phyloP scores from a whole-genome alignment of 2,888 invertebrate species.

The Pyrocoelia pectoralis region DNA sequence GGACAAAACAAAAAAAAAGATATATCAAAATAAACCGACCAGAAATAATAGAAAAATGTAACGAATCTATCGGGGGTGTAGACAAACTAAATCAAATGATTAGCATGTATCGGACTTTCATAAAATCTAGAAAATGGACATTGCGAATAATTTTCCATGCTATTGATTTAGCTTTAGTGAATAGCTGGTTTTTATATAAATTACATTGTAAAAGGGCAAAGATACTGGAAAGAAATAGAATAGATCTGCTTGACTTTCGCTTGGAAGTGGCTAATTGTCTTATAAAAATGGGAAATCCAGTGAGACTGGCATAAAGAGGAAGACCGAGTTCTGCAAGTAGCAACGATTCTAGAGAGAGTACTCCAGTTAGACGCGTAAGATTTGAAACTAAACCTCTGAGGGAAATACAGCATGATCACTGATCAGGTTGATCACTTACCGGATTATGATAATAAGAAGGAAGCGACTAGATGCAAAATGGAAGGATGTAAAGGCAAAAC shows the following conservation, averaged over 20 bases:
- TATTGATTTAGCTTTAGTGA: constrained; percentile 39
- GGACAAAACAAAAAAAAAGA: constrained; percentile 37
- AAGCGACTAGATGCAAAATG: constrained; percentile 34
- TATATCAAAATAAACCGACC: constrained; percentile 36
- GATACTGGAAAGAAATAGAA: constrained; percentile 1
- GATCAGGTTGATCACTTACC: constrained; percentile 38
- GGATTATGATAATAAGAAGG: constrained; percentile 28
- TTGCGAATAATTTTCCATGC: constrained; percentile 39
- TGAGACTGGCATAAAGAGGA: neutral
- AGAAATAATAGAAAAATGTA: constrained; percentile 37
- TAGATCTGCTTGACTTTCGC: constrained; percentile 10
- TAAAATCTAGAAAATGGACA: constrained; percentile 41
- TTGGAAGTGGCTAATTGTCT: constrained; percentile 4
- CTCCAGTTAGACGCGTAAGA: neutral
- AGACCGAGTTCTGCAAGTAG: neutral
- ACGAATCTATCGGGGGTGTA: constrained; percentile 44
- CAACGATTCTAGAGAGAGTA: neutral
- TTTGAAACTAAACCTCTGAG: constrained; percentile 18
- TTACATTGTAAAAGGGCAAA: constrained; percentile 12
- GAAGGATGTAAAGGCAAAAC: too few relatives aligned
- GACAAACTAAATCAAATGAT: constrained; percentile 42
- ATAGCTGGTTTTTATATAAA: constrained; percentile 43
- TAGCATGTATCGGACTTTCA: constrained; percentile 38
- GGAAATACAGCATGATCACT: constrained; percentile 35
- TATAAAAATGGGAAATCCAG: neutral